phyloP scores from a whole-genome alignment of 2,113 vertebrate species.

The Sus scrofa region DNA sequence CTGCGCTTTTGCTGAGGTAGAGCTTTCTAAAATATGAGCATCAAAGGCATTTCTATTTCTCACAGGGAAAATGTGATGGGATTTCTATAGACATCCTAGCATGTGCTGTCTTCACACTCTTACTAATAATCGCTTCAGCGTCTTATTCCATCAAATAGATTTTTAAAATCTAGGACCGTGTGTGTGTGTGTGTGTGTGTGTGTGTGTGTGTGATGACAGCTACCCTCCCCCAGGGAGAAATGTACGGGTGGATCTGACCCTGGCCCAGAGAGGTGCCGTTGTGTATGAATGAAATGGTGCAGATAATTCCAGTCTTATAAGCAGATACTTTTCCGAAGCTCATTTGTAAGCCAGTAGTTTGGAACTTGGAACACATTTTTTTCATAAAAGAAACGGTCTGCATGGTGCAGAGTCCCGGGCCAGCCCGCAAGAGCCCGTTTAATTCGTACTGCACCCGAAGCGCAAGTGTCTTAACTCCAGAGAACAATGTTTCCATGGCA shows the following conservation, averaged over 20 bases:
- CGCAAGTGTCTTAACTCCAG: background rate
- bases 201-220: background rate
- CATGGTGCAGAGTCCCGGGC: background rate
- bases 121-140: constrained; percentile 52
- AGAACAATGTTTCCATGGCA: constrained; percentile 63
- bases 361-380: constrained; percentile 57
- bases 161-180: background rate
- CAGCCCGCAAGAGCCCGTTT: background rate
- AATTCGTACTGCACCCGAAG: constrained; percentile 32
- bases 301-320: constrained; percentile 29
- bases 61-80: constrained; percentile 40
- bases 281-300: background rate
- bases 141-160: constrained; percentile 33
- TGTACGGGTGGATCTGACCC: background rate
- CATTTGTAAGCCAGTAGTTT: constrained; percentile 67
- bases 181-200: background rate
- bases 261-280: background rate
- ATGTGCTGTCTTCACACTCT: constrained; percentile 54
- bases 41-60: constrained; percentile 64
- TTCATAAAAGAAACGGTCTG: constrained; percentile 40
- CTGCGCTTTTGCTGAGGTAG: background rate
- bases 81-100: constrained; percentile 61
- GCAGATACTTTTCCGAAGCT: constrained; percentile 2
- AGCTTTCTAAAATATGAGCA: background rate
- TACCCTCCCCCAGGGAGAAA: background rate